These are phyloP conservation scores for Drosophila erecta DNA, from an alignment of 1,140 invertebrate genomes.

Conservation along the genomic window DNA sequence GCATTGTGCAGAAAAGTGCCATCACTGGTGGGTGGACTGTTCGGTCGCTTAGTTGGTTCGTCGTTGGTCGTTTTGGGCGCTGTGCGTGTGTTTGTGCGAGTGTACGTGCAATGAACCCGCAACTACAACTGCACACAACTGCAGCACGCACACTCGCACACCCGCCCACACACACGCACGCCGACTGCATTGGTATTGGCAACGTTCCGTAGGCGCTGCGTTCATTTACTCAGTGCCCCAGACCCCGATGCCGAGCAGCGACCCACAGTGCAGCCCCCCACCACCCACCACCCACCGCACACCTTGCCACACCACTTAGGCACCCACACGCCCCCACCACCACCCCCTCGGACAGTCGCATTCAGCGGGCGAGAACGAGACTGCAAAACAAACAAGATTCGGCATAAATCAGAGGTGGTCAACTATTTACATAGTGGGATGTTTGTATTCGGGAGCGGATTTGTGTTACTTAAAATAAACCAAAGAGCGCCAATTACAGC, in stretches of 20 bases:
- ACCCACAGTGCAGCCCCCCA: slow-evolving; percentile 14
- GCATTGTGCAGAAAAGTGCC: background rate
- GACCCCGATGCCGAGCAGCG: slow-evolving; percentile 35
- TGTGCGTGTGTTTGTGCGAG: slow-evolving; percentile 27
- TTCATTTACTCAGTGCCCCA: slow-evolving; percentile 50
- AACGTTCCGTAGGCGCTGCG: slow-evolving; percentile 33
- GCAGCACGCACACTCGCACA: slow-evolving; percentile 32
- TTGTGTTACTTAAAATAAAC: slow-evolving; percentile 36
- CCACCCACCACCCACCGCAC: background rate
- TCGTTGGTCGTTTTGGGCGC: slow-evolving; percentile 59
- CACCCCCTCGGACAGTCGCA: background rate
- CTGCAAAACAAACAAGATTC: slow-evolving; percentile 49
- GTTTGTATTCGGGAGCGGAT: slow-evolving; percentile 34
- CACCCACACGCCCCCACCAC: background rate
- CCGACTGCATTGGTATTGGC: slow-evolving; percentile 11
- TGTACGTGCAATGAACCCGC: slow-evolving; percentile 76
- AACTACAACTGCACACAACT: slow-evolving; percentile 58
- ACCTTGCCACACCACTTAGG: slow-evolving; percentile 9
- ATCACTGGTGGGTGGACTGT: slow-evolving; percentile 22
- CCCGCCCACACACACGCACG: slow-evolving; percentile 20
- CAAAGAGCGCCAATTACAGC: slow-evolving; percentile 20
- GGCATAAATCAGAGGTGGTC: slow-evolving; percentile 51
- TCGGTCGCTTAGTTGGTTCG: slow-evolving; percentile 37
- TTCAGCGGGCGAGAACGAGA: slow-evolving; percentile 21
- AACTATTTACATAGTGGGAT: slow-evolving; percentile 52